Evolutionary conservation across 1,140 invertebrate species (phyloP).

Genomic region (Sarcophaga bullata): DNA sequence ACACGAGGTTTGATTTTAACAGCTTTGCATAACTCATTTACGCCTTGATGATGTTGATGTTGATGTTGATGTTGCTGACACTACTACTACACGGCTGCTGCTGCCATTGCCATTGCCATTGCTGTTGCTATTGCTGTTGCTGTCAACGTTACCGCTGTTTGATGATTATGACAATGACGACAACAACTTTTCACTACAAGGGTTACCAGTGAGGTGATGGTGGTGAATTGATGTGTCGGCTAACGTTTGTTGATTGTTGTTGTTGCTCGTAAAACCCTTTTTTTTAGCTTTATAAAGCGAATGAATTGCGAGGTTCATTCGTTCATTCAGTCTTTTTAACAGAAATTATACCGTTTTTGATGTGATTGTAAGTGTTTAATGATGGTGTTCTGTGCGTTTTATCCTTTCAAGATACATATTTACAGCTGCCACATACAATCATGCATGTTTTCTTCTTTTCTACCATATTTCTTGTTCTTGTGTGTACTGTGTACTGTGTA

Average conservation of each 20-base stretch:
- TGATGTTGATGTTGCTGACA: not conserved
- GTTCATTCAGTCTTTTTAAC: not conserved
- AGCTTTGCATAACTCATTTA: conserved; percentile 16
- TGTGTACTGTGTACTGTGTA: no score
- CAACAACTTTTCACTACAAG: not conserved
- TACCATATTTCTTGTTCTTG: not conserved
- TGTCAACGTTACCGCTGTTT: not conserved
- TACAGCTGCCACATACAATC: not conserved
- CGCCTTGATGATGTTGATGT: conserved; percentile 14
- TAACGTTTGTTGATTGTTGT: not conserved
- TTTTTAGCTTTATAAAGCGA: not conserved
- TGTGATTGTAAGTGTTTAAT: not conserved
- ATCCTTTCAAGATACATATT: conserved; percentile 18
- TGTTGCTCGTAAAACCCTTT: conserved; percentile 16
- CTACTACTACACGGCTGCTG: no score
- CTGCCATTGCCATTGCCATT: no score
- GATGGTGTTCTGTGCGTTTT: not conserved
- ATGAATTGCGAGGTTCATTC: not conserved
- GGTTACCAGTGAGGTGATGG: not conserved
- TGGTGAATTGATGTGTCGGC: not conserved
- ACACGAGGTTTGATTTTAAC: not conserved
- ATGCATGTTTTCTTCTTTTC: not conserved
- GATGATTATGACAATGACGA: not conserved
- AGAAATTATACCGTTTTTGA: not conserved
- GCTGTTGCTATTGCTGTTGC: not conserved